A percentile compares a stretch with the other conserved stretches of the same genome.
phyloP scores from a whole-genome alignment of 2,113 vertebrate species.

The Reinhardtius hippoglossoides region DNA sequence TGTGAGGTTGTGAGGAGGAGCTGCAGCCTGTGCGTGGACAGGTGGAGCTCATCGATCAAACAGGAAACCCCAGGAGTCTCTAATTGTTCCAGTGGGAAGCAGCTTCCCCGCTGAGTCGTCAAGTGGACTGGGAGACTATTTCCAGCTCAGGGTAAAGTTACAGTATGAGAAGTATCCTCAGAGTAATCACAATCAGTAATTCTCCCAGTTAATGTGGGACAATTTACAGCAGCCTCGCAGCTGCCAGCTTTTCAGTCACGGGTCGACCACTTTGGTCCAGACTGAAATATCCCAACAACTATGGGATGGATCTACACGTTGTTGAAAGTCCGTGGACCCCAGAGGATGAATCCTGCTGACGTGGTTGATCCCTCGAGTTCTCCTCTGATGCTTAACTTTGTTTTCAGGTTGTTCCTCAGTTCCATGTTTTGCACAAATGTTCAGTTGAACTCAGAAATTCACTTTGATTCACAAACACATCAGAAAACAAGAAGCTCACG shows the following conservation, averaged over 20 bases:
- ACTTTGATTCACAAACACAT: no score
- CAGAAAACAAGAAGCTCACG: no score
- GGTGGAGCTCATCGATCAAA: conserved; percentile 74
- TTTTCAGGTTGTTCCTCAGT: no score
- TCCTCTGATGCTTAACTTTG: no score
- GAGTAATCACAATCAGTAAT: conserved; percentile 83
- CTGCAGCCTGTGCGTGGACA: conserved; percentile 70
- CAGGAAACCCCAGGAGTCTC: conserved; percentile 59
- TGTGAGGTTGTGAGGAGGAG: not conserved
- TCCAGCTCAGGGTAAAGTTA: conserved; percentile 85
- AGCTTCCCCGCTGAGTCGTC: conserved; percentile 72
- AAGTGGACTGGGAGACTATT: conserved; percentile 83
- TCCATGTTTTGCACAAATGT: no score
- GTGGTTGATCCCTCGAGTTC: no score
- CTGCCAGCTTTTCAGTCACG: not conserved
- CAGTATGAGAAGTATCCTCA: conserved; percentile 85
- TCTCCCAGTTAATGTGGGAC: conserved; percentile 39
- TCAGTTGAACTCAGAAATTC: no score
- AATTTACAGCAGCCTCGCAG: conserved; percentile 26
- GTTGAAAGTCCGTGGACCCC: no score
- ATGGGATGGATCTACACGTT: no score
- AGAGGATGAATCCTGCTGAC: no score
- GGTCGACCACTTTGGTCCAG: no score
- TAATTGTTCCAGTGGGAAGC: conserved; percentile 82
- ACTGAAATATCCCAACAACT: no score